These are phyloP conservation scores for Xenentodon cancila DNA, from an alignment of 2,797 vertebrate species.

Conservation along the genomic window DNA sequence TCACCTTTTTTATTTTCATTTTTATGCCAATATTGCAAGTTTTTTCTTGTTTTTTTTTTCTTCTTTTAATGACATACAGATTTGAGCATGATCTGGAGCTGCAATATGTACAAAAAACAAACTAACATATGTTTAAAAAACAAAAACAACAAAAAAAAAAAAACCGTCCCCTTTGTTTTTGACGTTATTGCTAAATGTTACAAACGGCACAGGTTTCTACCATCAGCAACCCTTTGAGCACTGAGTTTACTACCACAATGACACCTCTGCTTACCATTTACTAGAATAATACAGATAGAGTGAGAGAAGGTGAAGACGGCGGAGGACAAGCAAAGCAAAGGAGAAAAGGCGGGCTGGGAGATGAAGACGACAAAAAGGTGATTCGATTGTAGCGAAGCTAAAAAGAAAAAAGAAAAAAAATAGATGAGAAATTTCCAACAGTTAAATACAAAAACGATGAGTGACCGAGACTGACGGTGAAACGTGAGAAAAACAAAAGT, in stretches of 20 bases:
- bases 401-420: conserved; percentile 34
- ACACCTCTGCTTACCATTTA: conserved; percentile 83
- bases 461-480: conserved; percentile 47
- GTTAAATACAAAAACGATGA: conserved; percentile 18
- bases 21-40: conserved; percentile 92
- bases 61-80: conserved; percentile 91
- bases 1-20: conserved; percentile 89
- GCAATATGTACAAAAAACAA: conserved; percentile 95
- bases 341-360: background rate
- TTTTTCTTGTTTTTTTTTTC: conserved; percentile 75
- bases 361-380: conserved; percentile 22
- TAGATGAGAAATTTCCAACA: conserved; percentile 32
- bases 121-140: conserved; percentile 82
- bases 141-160: conserved; percentile 65
- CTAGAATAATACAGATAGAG: conserved; percentile 81
- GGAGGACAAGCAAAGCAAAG: conserved; percentile 32
- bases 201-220: conserved; percentile 95
- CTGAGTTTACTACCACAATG: conserved; percentile 86
- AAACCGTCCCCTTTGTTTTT: conserved; percentile 88
- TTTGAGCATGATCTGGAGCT: conserved; percentile 90
- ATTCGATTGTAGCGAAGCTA: conserved; percentile 62
- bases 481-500: conserved; percentile 50
- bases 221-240: conserved; percentile 90
- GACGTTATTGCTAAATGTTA: conserved; percentile 99
- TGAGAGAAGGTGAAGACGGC: conserved; percentile 60